A percentile compares a stretch with the other conserved stretches of the same genome.
Evolutionary conservation across 2,888 invertebrate species (phyloP).

Genomic region (Cybosia mesomella): DNA sequence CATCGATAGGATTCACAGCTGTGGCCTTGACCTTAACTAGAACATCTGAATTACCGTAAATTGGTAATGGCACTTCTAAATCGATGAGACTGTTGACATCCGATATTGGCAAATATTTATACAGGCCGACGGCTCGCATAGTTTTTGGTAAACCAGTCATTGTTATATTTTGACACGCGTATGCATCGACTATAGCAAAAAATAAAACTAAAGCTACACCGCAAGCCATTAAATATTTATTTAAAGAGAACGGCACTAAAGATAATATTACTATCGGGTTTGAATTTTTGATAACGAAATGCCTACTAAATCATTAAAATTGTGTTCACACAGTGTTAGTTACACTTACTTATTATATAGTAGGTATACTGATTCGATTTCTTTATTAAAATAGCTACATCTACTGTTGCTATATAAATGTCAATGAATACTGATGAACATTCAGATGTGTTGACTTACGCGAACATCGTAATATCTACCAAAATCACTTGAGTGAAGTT

Average conservation of each 20-base stretch:
- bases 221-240: constrained; percentile 17
- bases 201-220: constrained; percentile 1
- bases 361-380: not conserved
- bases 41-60: constrained; percentile 63
- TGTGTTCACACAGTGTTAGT: not conserved
- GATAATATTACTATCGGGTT: not conserved
- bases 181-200: constrained; percentile 17
- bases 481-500: not conserved
- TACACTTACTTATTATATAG: not conserved
- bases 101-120: constrained; percentile 76
- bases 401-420: not conserved
- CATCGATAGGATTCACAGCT: constrained; percentile 78
- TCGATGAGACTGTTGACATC: constrained; percentile 72
- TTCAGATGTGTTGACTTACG: not conserved
- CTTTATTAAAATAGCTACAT: not conserved
- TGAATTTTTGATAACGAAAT: constrained; percentile 2
- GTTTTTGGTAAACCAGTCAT: constrained; percentile 66
- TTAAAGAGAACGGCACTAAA: not conserved
- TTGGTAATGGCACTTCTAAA: constrained; percentile 71
- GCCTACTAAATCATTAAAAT: not conserved
- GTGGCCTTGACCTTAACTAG: constrained; percentile 77
- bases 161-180: constrained; percentile 25
- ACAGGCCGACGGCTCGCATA: constrained; percentile 79
- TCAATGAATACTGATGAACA: not conserved
- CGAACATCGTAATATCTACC: not conserved